Conservation (phyloP, 2,113 vertebrate genomes). For the Labeo rohita region DNA sequence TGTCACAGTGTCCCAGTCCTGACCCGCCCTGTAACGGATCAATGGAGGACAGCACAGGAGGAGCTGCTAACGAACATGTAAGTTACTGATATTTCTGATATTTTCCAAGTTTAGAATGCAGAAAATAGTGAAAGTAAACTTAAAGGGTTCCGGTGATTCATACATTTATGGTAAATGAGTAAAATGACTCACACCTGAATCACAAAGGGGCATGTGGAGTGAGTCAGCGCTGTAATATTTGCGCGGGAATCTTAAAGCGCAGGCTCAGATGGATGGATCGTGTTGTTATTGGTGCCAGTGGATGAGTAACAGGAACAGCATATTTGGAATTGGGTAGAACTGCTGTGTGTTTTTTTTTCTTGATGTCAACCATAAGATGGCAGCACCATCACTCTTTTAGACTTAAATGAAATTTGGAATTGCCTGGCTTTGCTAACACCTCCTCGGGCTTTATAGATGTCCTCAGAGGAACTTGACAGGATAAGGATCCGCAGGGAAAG, state of each 20-base stretch:
- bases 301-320: constrained; percentile 50
- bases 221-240: constrained; percentile 53
- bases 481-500: constrained; percentile 74
- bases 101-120: background rate
- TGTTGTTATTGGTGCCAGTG: constrained; percentile 30
- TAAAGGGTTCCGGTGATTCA: constrained; percentile 51
- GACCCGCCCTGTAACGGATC: constrained; percentile 63
- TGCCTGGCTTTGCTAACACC: constrained; percentile 4
- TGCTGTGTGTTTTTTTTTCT: background rate
- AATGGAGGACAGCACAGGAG: background rate
- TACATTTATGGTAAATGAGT: constrained; percentile 50
- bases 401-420: constrained; percentile 18
- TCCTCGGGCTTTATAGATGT: constrained; percentile 59
- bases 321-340: constrained; percentile 34
- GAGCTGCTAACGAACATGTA: constrained; percentile 23
- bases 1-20: constrained; percentile 42
- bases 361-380: constrained; percentile 51
- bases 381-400: constrained; percentile 36
- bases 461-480: constrained; percentile 74
- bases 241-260: constrained; percentile 45
- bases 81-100: constrained; percentile 8
- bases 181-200: constrained; percentile 55
- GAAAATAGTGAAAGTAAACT: constrained; percentile 21
- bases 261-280: constrained; percentile 5
- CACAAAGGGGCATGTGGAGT: constrained; percentile 33